Base-by-base conservation (phyloP, 1,140 invertebrate genomes). In the Drosophila mayri region DNA sequence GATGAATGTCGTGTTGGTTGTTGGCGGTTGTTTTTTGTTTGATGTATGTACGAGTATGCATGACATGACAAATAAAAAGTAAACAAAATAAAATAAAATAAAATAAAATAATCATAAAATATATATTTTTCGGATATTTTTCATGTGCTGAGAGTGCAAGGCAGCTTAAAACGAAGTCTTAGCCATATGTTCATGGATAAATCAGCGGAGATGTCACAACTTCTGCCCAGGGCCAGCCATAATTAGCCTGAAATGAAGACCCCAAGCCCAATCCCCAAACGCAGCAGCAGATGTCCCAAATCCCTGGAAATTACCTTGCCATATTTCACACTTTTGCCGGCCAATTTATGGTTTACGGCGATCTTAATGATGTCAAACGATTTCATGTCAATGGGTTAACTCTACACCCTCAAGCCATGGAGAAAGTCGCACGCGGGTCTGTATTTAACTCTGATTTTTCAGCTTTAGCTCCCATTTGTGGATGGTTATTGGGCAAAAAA, bases 311-410 rank as follows among this genome's bases (percentile, higher is more conserved):
- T 66, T 70, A 61, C 64, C 57, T 50, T 77, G 84, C 63, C 84
- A 88, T 88, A 88, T 88, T 87, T 87, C 84, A 88, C 84, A 88
- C 84, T 83, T 87, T 86, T 79, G 78, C 74, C 55, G 65, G 50
- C 73, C 71, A 85, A 74, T 85, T 85, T 68, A 76, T 76, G 63
- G 73, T 85, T 78, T 76, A 68, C 60, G 63, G 73, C 52, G 60
- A 57, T 37, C 70, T 61, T 87, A 88, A 88, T 77, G 84, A 88
- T 88, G 79, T 60, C 80, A 80, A 80, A 71, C 43, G 67, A 72
- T 72, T 71, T 72, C 66, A 71, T 85, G 81, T 84, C 81, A 81
- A 85, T 84, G 81, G 81, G 81, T 70, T 79, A 85, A 55, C 71
- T 76, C 79, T 72, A 55, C 80, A 88, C 85, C 84, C 85, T 54